Percentiles rank a stretch among this genome's conserved stretches.
These are phyloP conservation scores for Nyctibius bracteatus DNA, from an alignment of 2,113 vertebrate species.

Conservation along the genomic window DNA sequence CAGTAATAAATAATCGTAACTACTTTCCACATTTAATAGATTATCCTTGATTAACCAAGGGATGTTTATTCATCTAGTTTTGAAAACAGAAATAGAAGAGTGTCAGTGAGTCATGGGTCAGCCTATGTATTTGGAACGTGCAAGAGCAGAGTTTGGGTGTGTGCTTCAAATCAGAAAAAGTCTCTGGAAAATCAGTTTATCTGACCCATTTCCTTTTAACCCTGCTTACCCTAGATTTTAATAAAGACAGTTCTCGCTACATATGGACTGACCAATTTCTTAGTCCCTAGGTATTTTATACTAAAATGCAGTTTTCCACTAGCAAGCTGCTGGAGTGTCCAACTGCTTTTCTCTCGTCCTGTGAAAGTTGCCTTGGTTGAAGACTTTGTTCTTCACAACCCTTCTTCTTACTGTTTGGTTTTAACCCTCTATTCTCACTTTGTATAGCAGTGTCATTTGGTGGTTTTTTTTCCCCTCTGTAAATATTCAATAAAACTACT, in stretches of 20 bases:
- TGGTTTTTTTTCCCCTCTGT: neutral
- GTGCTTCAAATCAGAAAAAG: neutral
- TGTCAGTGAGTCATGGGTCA: neutral
- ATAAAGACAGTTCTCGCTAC: slow-evolving; percentile 16
- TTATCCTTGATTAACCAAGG: neutral
- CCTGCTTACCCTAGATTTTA: slow-evolving; percentile 11
- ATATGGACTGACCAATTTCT: slow-evolving; percentile 22
- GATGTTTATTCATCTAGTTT: neutral
- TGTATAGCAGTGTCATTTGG: neutral
- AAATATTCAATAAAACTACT: neutral
- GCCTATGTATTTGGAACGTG: accelerated
- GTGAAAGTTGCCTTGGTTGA: neutral
- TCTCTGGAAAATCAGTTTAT: slow-evolving; percentile 1
- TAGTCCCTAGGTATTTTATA: neutral
- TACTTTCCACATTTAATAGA: neutral
- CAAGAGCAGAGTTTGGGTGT: neutral
- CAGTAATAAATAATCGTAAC: neutral
- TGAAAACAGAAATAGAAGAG: neutral
- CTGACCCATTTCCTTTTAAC: slow-evolving; percentile 9
- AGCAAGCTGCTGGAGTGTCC: neutral
- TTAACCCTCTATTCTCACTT: neutral
- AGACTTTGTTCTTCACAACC: neutral
- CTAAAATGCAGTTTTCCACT: neutral
- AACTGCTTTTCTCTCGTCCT: neutral
- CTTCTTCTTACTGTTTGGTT: neutral